Conservation (phyloP, 30 jellyfish, hydroid and myxozoan genomes). For the Pelagia noctiluca region DNA sequence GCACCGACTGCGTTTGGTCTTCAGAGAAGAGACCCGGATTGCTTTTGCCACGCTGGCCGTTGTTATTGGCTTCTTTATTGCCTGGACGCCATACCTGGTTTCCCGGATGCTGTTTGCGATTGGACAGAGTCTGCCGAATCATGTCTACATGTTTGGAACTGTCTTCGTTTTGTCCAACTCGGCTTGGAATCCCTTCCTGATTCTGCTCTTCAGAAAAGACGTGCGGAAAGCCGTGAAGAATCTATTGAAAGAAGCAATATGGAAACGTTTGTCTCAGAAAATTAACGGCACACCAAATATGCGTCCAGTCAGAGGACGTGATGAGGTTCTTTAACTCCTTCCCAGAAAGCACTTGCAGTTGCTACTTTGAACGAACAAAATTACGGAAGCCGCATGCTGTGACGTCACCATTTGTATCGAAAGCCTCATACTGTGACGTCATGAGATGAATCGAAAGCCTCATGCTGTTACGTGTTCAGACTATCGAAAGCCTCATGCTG, state of each 20-base stretch:
- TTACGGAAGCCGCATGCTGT: too few species aligned
- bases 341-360: too few species aligned
- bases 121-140: slow-evolving; percentile 25
- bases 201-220: slow-evolving; percentile 50
- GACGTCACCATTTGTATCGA: too few species aligned
- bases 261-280: too few species aligned
- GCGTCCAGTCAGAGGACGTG: too few species aligned
- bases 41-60: slow-evolving; percentile 71
- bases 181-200: slow-evolving; percentile 76
- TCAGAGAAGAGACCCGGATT: slow-evolving; percentile 71
- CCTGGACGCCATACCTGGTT: slow-evolving; percentile 65
- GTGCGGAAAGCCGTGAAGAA: slow-evolving; percentile 19
- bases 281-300: too few species aligned
- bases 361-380: too few species aligned
- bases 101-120: slow-evolving; percentile 51
- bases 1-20: slow-evolving; percentile 3
- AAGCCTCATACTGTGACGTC: too few species aligned
- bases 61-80: slow-evolving; percentile 62
- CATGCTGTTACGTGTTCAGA: too few species aligned
- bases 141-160: slow-evolving; percentile 63
- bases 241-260: slow-evolving; percentile 11
- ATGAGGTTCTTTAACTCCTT: too few species aligned
- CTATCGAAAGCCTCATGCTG: too few species aligned
- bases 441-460: too few species aligned
- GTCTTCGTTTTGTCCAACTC: slow-evolving; percentile 65